phyloP scores from a whole-genome alignment of 2,797 vertebrate species.

The Pachyuromys duprasi region DNA sequence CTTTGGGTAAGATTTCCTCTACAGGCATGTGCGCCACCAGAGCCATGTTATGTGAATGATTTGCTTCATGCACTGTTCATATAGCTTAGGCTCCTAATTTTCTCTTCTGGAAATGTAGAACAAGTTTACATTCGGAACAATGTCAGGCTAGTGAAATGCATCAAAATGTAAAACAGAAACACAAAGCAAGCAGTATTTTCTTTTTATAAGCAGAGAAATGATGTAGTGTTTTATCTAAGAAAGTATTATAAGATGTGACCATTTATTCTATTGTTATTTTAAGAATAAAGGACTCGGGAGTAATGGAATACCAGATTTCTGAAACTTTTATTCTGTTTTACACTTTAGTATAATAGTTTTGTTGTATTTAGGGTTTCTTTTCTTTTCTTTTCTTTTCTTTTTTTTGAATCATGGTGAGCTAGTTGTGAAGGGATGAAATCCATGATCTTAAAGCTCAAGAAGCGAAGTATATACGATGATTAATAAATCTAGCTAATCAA shows the following conservation, averaged over 20 bases:
- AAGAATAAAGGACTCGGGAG: slow-evolving; percentile 45
- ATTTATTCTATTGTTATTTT: slow-evolving; percentile 56
- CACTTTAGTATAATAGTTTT: slow-evolving; percentile 32
- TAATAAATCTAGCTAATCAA: slow-evolving; percentile 22
- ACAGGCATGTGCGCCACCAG: not conserved
- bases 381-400: slow-evolving; percentile 58
- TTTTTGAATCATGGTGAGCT: slow-evolving; percentile 40
- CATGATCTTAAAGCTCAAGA: slow-evolving; percentile 35
- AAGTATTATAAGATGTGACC: slow-evolving; percentile 15
- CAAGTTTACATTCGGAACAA: slow-evolving; percentile 15
- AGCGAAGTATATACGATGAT: not conserved
- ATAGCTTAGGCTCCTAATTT: slow-evolving; percentile 35
- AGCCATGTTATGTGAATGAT: slow-evolving; percentile 12
- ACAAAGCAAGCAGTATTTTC: not conserved
- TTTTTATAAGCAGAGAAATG: slow-evolving; percentile 16
- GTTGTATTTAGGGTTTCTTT: slow-evolving; percentile 34
- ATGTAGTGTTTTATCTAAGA: slow-evolving; percentile 4
- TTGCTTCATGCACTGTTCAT: slow-evolving; percentile 1
- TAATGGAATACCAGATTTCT: slow-evolving; percentile 17
- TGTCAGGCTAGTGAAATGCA: not conserved
- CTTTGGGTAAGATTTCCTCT: slow-evolving; percentile 18
- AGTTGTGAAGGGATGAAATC: slow-evolving; percentile 36
- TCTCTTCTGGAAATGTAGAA: not conserved
- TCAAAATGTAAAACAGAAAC: slow-evolving; percentile 44
- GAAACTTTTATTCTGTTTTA: slow-evolving; percentile 48